Percentiles rank a stretch among this genome's conserved stretches.
phyloP scores from a whole-genome alignment of 92 coral and sea anemone species.

The Phenganax stokvisi region DNA sequence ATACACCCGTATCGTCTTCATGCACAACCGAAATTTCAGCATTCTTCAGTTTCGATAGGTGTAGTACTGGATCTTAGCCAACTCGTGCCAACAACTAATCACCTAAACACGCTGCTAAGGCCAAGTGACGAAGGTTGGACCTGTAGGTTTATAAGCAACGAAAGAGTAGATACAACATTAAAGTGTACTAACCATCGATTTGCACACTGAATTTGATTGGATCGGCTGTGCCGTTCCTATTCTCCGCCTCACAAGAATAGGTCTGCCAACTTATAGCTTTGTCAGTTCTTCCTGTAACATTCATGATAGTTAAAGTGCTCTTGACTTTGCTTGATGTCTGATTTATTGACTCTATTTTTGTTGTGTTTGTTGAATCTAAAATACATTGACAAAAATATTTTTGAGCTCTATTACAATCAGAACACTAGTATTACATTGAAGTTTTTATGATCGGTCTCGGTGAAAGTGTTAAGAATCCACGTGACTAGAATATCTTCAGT shows the following conservation, averaged over 20 bases:
- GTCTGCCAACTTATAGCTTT: not conserved
- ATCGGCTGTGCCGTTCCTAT: slow-evolving; percentile 4
- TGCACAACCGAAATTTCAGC: no score
- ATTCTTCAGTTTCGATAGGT: no score
- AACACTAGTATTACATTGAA: no score
- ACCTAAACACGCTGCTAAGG: no score
- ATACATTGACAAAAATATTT: not conserved
- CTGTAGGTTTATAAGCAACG: not conserved
- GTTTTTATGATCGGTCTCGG: no score
- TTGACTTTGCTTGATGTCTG: not conserved
- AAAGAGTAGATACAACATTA: not conserved
- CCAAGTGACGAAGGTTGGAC: no score
- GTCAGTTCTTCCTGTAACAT: not conserved
- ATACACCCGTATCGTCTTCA: no score
- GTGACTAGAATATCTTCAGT: no score
- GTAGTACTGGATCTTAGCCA: no score
- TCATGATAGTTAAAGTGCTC: slow-evolving; percentile 5
- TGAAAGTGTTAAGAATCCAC: no score
- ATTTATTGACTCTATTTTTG: slow-evolving; percentile 11
- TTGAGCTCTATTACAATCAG: not conserved
- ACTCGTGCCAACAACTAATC: no score
- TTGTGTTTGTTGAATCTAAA: not conserved
- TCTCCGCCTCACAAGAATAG: not conserved
- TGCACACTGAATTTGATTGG: not conserved
- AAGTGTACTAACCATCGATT: slow-evolving; percentile 2